phyloP scores from a whole-genome alignment of 1,140 invertebrate species.

The Calycopis cecrops region DNA sequence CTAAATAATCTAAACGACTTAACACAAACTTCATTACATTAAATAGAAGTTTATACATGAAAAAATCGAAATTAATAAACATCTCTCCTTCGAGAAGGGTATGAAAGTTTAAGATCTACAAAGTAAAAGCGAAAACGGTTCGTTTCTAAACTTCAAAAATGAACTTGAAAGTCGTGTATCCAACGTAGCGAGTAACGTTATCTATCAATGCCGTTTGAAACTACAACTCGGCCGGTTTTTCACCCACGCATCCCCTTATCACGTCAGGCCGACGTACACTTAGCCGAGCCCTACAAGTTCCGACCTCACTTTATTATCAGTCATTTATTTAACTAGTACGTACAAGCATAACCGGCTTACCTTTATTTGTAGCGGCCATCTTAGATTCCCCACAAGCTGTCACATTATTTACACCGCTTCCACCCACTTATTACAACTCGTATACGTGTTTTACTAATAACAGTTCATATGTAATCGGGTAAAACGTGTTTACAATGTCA shows the following conservation, averaged over 20 bases:
- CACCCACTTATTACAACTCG: constrained; percentile 31
- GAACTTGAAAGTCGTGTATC: not conserved
- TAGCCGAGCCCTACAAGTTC: constrained; percentile 35
- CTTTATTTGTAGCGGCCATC: constrained; percentile 68
- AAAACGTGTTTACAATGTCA: constrained; percentile 63
- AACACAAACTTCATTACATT: too few relatives aligned
- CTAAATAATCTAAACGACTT: too few relatives aligned
- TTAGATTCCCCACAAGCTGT: constrained; percentile 33
- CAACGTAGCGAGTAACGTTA: not conserved
- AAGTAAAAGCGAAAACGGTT: too few relatives aligned
- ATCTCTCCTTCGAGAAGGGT: too few relatives aligned
- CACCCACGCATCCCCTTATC: constrained; percentile 52
- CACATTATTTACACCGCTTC: constrained; percentile 53
- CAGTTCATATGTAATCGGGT: constrained; percentile 24
- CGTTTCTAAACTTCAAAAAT: too few relatives aligned
- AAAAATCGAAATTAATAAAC: too few relatives aligned
- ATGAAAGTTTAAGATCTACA: too few relatives aligned
- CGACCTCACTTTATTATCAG: constrained; percentile 31
- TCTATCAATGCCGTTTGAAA: constrained; percentile 26
- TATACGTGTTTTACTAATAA: constrained; percentile 17
- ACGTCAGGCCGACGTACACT: constrained; percentile 45
- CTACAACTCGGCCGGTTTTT: constrained; percentile 55
- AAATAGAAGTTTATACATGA: too few relatives aligned
- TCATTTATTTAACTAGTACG: constrained; percentile 29
- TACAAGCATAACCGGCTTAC: constrained; percentile 30